Evolutionary conservation across 2,113 vertebrate genomes (phyloP).

Genomic region (Conger conger): DNA sequence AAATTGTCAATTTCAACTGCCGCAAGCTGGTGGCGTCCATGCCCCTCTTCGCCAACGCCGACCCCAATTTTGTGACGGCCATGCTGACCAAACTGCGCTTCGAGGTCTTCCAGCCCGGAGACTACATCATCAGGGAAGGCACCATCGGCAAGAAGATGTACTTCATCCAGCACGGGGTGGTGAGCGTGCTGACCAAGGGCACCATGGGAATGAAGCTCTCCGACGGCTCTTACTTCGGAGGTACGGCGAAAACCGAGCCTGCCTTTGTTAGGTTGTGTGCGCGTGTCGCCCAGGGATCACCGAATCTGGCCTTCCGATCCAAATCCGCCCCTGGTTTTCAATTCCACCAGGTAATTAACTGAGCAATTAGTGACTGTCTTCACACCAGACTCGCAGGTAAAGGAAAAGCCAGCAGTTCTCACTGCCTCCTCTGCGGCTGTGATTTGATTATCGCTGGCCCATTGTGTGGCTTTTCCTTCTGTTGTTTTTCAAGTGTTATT

Average conservation of each 20-base stretch:
- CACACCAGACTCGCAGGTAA: too few relatives aligned
- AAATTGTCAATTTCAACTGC: constrained; percentile 97
- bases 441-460: too few relatives aligned
- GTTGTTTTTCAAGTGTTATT: background rate
- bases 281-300: too few relatives aligned
- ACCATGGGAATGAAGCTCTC: constrained; percentile 90
- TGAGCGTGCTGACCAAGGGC: constrained; percentile 85
- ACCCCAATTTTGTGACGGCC: constrained; percentile 95
- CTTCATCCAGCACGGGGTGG: constrained; percentile 93
- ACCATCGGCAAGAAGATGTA: constrained; percentile 99
- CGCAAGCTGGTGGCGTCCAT: constrained; percentile 96
- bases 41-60: constrained; percentile 94
- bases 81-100: constrained; percentile 97
- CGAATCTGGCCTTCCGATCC: too few relatives aligned
- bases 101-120: constrained; percentile 92
- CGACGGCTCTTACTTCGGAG: constrained; percentile 95
- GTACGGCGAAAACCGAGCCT: constrained; percentile 57
- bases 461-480: background rate
- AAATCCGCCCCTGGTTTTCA: too few relatives aligned
- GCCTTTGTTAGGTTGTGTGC: background rate
- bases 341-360: too few relatives aligned
- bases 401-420: too few relatives aligned
- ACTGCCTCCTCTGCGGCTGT: too few relatives aligned
- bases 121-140: constrained; percentile 93
- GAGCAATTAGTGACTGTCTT: too few relatives aligned